These are phyloP conservation scores for Fragum whitleyi DNA, from an alignment of 2,888 invertebrate species.

Conservation along the genomic window DNA sequence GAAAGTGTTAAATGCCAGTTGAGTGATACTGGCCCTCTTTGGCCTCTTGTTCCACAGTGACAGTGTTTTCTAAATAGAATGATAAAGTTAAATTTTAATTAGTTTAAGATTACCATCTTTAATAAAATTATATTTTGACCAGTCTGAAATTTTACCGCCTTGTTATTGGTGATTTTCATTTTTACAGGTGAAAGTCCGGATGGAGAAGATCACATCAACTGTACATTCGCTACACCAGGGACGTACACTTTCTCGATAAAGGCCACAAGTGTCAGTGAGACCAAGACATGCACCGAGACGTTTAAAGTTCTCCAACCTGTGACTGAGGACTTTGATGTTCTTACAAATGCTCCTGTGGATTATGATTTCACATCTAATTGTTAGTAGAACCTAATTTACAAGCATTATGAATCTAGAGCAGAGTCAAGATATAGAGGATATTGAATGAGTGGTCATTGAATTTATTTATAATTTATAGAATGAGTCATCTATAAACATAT, in stretches of 20 bases:
- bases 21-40: too few species aligned
- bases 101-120: neutral
- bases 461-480: too few species aligned
- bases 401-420: too few species aligned
- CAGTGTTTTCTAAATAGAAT: too few species aligned
- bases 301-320: slow-evolving; percentile 73
- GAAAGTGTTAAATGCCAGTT: too few species aligned
- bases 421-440: too few species aligned
- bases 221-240: slow-evolving; percentile 71
- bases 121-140: neutral
- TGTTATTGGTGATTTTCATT: too few species aligned
- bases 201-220: slow-evolving; percentile 67
- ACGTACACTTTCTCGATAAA: slow-evolving; percentile 68
- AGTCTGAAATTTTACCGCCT: neutral
- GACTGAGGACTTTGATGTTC: slow-evolving; percentile 53
- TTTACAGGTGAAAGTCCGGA: slow-evolving; percentile 73
- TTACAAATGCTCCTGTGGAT: slow-evolving; percentile 61
- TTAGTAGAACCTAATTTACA: slow-evolving; percentile 9
- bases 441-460: too few species aligned
- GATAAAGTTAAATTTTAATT: neutral
- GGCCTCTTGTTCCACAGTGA: too few species aligned
- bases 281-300: slow-evolving; percentile 60
- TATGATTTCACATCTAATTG: slow-evolving; percentile 7
- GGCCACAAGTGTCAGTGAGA: slow-evolving; percentile 73
- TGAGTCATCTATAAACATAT: too few species aligned